Percentiles rank a stretch among this genome's conserved stretches.
These are phyloP conservation scores for Dipodomys merriami DNA, from an alignment of 2,113 vertebrate genomes.

Conservation along the genomic window DNA sequence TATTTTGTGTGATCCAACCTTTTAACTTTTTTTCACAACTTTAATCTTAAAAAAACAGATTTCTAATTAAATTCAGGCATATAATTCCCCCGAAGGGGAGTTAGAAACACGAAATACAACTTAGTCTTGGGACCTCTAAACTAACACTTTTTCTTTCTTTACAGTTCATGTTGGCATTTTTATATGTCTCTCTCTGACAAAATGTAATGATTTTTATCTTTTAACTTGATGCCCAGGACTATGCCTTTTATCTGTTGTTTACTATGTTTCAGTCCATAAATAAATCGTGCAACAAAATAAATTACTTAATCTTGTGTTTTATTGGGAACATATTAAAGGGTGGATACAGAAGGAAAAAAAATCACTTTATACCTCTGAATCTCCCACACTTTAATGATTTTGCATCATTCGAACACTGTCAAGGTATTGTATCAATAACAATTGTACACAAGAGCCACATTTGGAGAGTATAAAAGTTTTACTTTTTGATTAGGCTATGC, in stretches of 20 bases:
- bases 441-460: conserved; percentile 83
- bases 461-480: conserved; percentile 83
- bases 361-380: conserved; percentile 81
- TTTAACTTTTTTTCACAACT: conserved; percentile 89
- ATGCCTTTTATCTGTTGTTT: conserved; percentile 87
- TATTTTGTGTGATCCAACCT: conserved; percentile 86
- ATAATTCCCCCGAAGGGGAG: conserved; percentile 86
- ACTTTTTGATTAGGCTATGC: conserved; percentile 79
- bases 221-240: conserved; percentile 84
- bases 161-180: conserved; percentile 85
- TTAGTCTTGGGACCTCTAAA: conserved; percentile 83
- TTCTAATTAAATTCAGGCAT: conserved; percentile 89
- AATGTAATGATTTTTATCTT: conserved; percentile 87
- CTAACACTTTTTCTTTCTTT: conserved; percentile 83
- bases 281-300: conserved; percentile 87
- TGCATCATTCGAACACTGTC: conserved; percentile 79
- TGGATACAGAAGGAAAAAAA: conserved; percentile 78
- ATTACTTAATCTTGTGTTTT: conserved; percentile 86
- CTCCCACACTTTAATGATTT: conserved; percentile 83
- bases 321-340: conserved; percentile 85
- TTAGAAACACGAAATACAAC: conserved; percentile 85
- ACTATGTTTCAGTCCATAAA: conserved; percentile 84
- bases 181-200: conserved; percentile 86
- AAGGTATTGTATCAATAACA: conserved; percentile 84
- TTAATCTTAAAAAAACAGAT: conserved; percentile 88